Evolutionary conservation across 2,797 vertebrate species (phyloP), one percentile per base, ranked within the genome.

Genomic region (Tragelaphus oryx): DNA sequence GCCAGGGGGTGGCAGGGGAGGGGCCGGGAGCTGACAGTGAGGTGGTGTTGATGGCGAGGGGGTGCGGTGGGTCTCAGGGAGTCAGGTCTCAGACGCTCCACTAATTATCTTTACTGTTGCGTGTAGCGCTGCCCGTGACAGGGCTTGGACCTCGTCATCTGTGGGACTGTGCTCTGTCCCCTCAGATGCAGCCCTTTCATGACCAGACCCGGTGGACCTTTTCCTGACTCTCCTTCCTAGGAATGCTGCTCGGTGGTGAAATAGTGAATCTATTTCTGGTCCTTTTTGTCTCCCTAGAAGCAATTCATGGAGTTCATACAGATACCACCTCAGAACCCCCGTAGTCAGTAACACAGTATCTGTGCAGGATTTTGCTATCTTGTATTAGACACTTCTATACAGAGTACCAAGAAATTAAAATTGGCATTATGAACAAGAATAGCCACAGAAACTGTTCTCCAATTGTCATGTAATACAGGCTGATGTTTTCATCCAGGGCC

Each of bases 281-380:
- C 48, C 2, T 88, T 96, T 88, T 54, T 75, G 76, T 93, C 86
- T 59, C 48, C 20, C 91, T 90, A 5, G 92, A 75, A 57, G n/a
- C 20, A 79, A 62, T 93, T 81, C 37, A 50, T 54, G 57, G 90
- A 71, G 16, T 95, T 93, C 33, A n/a, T 18, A 88, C 44, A 87
- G 81, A 84, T 33, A 87, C 16, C 60, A 76, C 84, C 26, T 52
- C 92, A 48, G 87, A 95, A 92, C 4, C 87, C 41, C 68, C 71
- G 12, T 52, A 84, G 91, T 96, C 87, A 94, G 91, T 93, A 93
- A 89, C n/a, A 59, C 48, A 54, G 2, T 84, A 91, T 89, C 79
- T 57, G 5, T 68, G 68, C 92, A 90, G 74, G 20, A 68, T 84
- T 97, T 87, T 7, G 0, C 84, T 89, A 1, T 96, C 50, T 97